phyloP scores from a whole-genome alignment of 1,140 invertebrate genomes.

The Lepidurus arcticus region DNA sequence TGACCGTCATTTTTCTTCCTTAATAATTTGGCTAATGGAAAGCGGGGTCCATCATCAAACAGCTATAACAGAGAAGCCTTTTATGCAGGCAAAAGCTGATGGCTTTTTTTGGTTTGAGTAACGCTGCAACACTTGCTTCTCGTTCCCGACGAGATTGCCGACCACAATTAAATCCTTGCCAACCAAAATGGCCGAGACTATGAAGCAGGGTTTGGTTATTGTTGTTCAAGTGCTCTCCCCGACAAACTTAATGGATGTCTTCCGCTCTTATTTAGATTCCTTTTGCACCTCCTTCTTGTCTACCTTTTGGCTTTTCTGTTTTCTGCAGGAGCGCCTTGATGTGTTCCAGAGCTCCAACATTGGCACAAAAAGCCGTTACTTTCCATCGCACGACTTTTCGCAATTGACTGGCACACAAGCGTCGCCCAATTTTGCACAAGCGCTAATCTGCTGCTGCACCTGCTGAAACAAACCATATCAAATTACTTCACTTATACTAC shows the following conservation, averaged over 20 bases:
- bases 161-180: conserved; percentile 19
- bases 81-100: neutral
- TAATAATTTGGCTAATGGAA: conserved; percentile 12
- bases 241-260: conserved; percentile 11
- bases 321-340: conserved; percentile 6
- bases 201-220: conserved; percentile 4
- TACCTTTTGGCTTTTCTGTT: neutral
- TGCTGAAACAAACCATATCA: neutral
- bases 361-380: conserved; percentile 15
- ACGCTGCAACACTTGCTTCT: conserved; percentile 4
- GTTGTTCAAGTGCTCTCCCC: neutral
- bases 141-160: neutral
- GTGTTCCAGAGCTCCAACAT: conserved; percentile 3
- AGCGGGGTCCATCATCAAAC: neutral
- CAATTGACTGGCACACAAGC: conserved; percentile 10
- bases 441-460: neutral
- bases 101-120: neutral
- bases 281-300: neutral
- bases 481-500: neutral
- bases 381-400: conserved; percentile 21
- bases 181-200: conserved; percentile 14
- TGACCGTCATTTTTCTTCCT: conserved; percentile 5
- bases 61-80: neutral
- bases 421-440: neutral
- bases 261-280: neutral